Evolutionary conservation across 2,113 vertebrate species (phyloP).

Genomic region (Campylorhamphus procurvoides): DNA sequence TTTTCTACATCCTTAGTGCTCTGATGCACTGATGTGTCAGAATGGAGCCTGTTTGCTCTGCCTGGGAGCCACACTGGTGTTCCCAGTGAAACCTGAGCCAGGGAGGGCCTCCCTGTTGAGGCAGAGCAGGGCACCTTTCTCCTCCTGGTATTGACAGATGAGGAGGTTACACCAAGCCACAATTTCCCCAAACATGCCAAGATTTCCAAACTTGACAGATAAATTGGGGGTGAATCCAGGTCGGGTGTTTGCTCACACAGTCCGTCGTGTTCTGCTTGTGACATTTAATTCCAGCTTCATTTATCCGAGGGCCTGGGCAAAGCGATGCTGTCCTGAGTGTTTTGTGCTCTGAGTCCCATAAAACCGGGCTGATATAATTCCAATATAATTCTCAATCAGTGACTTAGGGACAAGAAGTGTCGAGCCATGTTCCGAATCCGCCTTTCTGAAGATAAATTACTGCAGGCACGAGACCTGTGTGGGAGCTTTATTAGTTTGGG

Average conservation of each 20-base stretch:
- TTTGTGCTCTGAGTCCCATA: background rate
- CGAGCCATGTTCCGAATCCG: background rate
- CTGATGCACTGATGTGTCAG: fast-evolving
- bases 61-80: background rate
- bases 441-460: constrained; percentile 27
- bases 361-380: background rate
- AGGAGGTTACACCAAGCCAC: background rate
- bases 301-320: background rate
- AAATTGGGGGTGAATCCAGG: constrained; percentile 1
- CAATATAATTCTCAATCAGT: background rate
- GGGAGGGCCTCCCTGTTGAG: fast-evolving
- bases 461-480: background rate
- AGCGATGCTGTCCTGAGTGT: background rate
- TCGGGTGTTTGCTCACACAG: background rate
- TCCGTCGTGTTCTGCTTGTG: background rate
- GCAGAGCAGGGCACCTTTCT: background rate
- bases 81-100: background rate
- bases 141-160: background rate
- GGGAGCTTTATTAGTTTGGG: constrained; percentile 32
- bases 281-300: constrained; percentile 11
- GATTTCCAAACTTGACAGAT: background rate
- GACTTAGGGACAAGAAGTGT: background rate
- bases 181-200: background rate
- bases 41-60: fast-evolving
- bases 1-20: background rate